Evolutionary conservation across 92 coral and sea anemone species (phyloP).

Genomic region (Epizoanthus stellaris): DNA sequence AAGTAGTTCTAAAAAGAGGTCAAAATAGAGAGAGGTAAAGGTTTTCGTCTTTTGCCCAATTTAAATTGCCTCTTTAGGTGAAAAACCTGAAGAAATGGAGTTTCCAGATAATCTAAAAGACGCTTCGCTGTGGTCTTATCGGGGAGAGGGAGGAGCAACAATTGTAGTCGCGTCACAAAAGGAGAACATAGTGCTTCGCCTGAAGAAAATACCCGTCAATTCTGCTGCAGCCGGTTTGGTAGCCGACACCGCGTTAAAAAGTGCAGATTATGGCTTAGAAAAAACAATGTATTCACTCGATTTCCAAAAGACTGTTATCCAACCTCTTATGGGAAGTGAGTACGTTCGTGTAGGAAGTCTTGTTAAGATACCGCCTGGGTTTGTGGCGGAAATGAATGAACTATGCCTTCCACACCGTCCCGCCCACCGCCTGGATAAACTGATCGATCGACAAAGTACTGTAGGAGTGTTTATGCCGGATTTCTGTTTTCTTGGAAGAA

Average conservation of each 20-base stretch:
- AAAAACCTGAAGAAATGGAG: constrained; percentile 4
- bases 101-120: constrained; percentile 39
- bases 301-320: constrained; percentile 65
- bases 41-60: no score
- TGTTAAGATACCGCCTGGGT: constrained; percentile 71
- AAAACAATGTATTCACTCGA: constrained; percentile 44
- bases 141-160: constrained; percentile 94
- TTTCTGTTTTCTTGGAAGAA: constrained; percentile 71
- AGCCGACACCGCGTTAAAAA: neutral
- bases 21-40: no score
- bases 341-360: constrained; percentile 76
- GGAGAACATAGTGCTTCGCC: constrained; percentile 72
- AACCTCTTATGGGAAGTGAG: constrained; percentile 71
- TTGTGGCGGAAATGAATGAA: constrained; percentile 62
- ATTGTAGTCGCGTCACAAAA: constrained; percentile 72
- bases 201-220: constrained; percentile 58
- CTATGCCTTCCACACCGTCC: constrained; percentile 74
- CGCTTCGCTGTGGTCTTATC: constrained; percentile 77
- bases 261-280: neutral
- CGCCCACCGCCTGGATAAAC: constrained; percentile 72
- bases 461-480: constrained; percentile 88
- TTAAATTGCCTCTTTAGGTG: no score
- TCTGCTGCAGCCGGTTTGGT: neutral
- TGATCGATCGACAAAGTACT: constrained; percentile 60
- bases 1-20: neutral